Base-by-base conservation (phyloP, 30 jellyfish, hydroid and myxozoan genomes). In the Pseudorhiza aurosa region DNA sequence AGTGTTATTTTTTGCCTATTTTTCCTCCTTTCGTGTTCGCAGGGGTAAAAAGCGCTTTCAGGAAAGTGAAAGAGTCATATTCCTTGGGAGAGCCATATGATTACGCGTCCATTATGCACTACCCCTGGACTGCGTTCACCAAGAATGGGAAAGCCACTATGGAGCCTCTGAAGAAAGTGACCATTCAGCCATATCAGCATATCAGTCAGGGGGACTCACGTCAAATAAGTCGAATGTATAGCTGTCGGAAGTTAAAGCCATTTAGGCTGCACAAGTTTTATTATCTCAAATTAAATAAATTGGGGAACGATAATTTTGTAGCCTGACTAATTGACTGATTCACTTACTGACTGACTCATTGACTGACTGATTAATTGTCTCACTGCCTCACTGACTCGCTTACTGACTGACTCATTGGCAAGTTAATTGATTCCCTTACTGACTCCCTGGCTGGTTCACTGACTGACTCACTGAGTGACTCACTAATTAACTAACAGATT, bases 101-200 rank as follows among this genome's bases (percentile, higher is more conserved):
- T 57, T 84, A 83, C 67, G 95, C 87, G 8, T 83, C 96, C 10
- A 91, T 91, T 63, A 91, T 91, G 98, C 98, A 91, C 75, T 91
- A 91, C 45, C 95, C 96, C 15, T 91, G 98, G 98, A 76, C 71
- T 47, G 98, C 98, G 51, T 91, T 91, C 91, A 35, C 94, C 5
- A 74, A 89, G 50, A 91, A 91, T 62, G 98, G 98, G 22, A 68
- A 76, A 32, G 82, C 57, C 22, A 91, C 98, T 0, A 63, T 91
- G 51, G 44, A 59, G n/a, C 95, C 98, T 0, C 36, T 65, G 21
- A 46, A 63, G 24, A 53, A 72, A 28, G 86, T 85, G 21, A 59
- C 27, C 30, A 73, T 75, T 14, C 93, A 84, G 46, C 98, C 98
- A 42, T 91, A 91, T 28, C 33, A 27, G 71, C 71, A 46, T 27